These are phyloP conservation scores for Crocuta crocuta DNA, from an alignment of 2,113 vertebrate genomes.

Conservation along the genomic window DNA sequence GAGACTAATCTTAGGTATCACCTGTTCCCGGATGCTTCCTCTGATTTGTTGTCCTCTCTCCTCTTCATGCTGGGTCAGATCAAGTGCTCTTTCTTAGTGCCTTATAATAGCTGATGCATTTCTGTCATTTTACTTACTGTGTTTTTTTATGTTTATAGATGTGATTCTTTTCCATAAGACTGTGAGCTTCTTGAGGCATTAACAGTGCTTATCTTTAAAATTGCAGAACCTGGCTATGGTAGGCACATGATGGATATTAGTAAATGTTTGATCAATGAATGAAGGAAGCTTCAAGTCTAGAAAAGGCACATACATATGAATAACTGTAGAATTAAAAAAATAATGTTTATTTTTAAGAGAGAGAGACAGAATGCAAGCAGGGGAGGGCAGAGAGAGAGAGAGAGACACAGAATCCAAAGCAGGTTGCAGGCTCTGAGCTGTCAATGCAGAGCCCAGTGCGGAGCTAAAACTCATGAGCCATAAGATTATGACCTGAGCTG, in stretches of 20 bases:
- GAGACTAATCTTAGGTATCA: background rate
- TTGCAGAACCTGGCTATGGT: background rate
- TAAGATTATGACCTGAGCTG: too few relatives aligned
- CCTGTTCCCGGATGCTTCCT: background rate
- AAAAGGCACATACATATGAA: background rate
- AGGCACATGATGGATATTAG: background rate
- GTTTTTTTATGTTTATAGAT: background rate
- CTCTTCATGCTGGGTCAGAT: background rate
- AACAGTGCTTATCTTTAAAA: constrained; percentile 16
- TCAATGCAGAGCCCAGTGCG: too few relatives aligned
- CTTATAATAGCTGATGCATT: background rate
- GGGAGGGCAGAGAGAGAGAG: too few relatives aligned
- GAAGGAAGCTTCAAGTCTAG: background rate
- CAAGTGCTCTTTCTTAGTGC: background rate
- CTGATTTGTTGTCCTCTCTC: background rate
- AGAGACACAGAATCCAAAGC: too few relatives aligned
- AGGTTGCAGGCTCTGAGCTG: too few relatives aligned
- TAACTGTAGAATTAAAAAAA: background rate
- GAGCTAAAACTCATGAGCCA: too few relatives aligned
- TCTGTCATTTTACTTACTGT: constrained; percentile 1
- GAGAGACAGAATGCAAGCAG: too few relatives aligned
- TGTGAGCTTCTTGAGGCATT: background rate
- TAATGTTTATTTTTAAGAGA: too few relatives aligned
- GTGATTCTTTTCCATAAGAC: background rate
- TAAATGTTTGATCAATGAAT: constrained; percentile 26